A percentile compares a stretch with the other conserved stretches of the same genome.
Evolutionary conservation across 2,113 vertebrate genomes (phyloP).

Genomic region (Peromyscus leucopus): DNA sequence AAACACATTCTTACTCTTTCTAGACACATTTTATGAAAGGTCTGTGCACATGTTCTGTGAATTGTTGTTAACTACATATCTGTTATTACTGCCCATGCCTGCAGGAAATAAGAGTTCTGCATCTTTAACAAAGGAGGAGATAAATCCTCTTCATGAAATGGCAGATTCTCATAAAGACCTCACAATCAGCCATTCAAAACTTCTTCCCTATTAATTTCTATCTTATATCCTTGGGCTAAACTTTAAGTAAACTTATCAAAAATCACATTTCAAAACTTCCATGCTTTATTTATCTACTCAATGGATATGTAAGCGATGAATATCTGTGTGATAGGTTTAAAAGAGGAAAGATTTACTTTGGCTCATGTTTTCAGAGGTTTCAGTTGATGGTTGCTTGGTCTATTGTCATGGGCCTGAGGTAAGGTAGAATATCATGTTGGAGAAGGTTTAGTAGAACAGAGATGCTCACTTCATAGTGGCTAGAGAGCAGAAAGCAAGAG

Average conservation of each 20-base stretch:
- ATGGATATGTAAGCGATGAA: background rate
- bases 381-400: background rate
- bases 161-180: background rate
- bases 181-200: background rate
- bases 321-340: background rate
- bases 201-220: background rate
- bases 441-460: no score
- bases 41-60: background rate
- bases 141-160: background rate
- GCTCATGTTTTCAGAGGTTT: background rate
- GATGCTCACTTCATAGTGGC: background rate
- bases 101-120: background rate
- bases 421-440: background rate
- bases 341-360: background rate
- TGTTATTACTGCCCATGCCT: background rate
- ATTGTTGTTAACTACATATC: background rate
- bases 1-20: background rate
- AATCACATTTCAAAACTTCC: background rate
- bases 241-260: constrained; percentile 31
- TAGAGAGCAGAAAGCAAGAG: background rate
- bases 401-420: background rate
- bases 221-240: background rate
- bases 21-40: background rate
- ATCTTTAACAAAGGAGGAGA: background rate
- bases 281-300: background rate